A percentile compares a stretch with the other conserved stretches of the same genome.
Conservation (phyloP, 2,888 invertebrate genomes). For the Thysanoteuthis rhombus region DNA sequence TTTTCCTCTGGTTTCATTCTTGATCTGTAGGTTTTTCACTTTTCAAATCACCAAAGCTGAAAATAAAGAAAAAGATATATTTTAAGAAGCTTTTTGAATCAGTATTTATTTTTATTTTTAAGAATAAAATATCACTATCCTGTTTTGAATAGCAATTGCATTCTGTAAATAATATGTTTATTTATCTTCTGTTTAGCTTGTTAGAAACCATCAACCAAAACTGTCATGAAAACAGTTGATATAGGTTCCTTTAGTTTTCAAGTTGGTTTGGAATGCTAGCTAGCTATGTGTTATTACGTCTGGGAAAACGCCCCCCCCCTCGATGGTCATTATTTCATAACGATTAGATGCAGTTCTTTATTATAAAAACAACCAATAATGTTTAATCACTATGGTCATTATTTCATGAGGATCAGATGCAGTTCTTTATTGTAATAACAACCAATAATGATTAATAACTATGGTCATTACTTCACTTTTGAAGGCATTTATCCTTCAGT, state of each 20-base stretch:
- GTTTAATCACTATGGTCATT: too few relatives aligned
- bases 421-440: background rate
- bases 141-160: background rate
- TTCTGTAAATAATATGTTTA: too few relatives aligned
- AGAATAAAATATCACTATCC: background rate
- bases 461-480: background rate
- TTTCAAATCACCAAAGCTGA: background rate
- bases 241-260: too few relatives aligned
- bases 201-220: background rate
- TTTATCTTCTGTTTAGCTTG: background rate
- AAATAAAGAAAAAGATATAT: background rate
- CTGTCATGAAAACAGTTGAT: too few relatives aligned
- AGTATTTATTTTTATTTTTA: background rate
- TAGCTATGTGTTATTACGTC: too few relatives aligned
- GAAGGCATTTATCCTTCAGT: background rate
- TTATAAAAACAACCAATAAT: too few relatives aligned
- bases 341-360: too few relatives aligned
- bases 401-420: background rate
- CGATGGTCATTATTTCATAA: too few relatives aligned
- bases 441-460: background rate
- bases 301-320: too few relatives aligned
- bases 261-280: too few relatives aligned
- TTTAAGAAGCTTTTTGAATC: background rate
- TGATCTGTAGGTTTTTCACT: background rate
- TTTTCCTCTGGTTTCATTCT: background rate